phyloP scores from a whole-genome alignment of 2,888 invertebrate genomes.

The Heteromurus nitidus region DNA sequence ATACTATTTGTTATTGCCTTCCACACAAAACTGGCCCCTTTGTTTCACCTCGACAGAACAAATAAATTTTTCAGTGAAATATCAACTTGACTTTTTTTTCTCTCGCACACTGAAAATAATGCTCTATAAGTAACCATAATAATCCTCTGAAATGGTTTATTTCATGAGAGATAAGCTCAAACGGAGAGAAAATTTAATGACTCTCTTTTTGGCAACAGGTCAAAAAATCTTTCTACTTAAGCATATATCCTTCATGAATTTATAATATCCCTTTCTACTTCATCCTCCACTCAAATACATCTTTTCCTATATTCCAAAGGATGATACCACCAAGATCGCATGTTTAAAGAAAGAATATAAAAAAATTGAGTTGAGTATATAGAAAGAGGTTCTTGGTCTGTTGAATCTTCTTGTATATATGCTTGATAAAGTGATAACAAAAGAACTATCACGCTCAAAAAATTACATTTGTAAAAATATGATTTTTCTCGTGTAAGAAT shows the following conservation, averaged over 20 bases:
- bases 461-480: too few relatives aligned
- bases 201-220: conserved; percentile 44
- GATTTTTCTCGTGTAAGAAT: too few relatives aligned
- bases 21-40: not conserved
- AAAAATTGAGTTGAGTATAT: not conserved
- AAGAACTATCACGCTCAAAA: too few relatives aligned
- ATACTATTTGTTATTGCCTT: conserved; percentile 5
- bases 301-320: not conserved
- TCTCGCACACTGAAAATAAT: not conserved
- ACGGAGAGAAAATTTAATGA: conserved; percentile 10
- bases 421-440: too few relatives aligned
- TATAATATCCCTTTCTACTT: not conserved
- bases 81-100: too few relatives aligned
- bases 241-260: not conserved
- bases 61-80: too few relatives aligned
- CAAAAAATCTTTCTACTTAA: conserved; percentile 27
- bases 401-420: too few relatives aligned
- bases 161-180: too few relatives aligned
- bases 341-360: not conserved
- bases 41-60: not conserved
- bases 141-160: conserved; percentile 1
- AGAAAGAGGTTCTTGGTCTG: not conserved
- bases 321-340: conserved; percentile 25
- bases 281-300: not conserved
- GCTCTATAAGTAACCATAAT: not conserved